phyloP scores from a whole-genome alignment of 2,888 invertebrate genomes.

The Agriotes lineatus region DNA sequence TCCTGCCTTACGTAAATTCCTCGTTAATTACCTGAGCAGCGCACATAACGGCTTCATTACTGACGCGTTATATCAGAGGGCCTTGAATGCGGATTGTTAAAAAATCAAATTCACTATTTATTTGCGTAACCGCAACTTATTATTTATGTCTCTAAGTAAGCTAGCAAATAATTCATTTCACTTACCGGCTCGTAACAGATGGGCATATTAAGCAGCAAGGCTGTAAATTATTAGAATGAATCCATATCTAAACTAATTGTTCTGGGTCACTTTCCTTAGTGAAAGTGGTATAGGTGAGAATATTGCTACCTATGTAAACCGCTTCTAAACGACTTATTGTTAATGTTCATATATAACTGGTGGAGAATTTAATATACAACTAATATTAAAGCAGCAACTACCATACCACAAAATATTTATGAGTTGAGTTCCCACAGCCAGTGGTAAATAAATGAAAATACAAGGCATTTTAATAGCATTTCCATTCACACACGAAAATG shows the following conservation, averaged over 20 bases:
- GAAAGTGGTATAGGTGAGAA: constrained; percentile 16
- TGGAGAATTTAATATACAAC: no score
- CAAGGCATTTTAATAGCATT: not conserved
- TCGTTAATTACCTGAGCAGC: not conserved
- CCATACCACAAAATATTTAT: no score
- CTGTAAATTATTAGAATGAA: constrained; percentile 13
- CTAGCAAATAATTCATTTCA: not conserved
- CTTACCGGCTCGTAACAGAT: not conserved
- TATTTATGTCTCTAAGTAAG: no score
- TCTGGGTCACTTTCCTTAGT: constrained; percentile 2
- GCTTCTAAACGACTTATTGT: no score
- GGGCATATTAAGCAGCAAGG: not conserved
- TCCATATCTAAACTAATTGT: constrained; percentile 1
- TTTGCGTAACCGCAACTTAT: no score
- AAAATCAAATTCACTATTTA: no score
- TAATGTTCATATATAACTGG: no score
- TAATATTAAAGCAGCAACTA: no score
- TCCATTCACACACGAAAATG: not conserved
- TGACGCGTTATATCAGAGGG: no score
- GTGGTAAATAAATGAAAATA: not conserved
- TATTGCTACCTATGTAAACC: not conserved
- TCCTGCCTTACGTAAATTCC: constrained; percentile 15
- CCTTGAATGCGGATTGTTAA: no score
- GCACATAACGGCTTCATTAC: not conserved
- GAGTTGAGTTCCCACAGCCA: not conserved